Conservation (phyloP, 2,113 vertebrate species). For the Triplophysa rosa region DNA sequence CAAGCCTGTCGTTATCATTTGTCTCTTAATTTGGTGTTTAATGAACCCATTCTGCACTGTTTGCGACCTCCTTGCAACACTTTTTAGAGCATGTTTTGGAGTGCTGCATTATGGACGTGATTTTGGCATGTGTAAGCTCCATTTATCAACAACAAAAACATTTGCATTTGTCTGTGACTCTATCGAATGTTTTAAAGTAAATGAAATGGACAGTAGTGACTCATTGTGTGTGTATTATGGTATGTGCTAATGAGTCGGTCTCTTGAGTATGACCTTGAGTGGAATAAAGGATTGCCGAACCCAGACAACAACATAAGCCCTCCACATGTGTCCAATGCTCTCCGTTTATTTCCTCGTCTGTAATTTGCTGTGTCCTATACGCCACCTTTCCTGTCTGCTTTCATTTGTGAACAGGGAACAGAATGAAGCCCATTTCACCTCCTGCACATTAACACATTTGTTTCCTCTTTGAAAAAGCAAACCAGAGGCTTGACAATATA, state of each 20-base stretch:
- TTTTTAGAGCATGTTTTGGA: too few species aligned
- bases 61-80: too few species aligned
- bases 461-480: neutral
- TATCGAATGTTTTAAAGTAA: neutral
- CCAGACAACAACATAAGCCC: neutral
- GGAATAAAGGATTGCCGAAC: constrained; percentile 32
- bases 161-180: neutral
- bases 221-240: constrained; percentile 23
- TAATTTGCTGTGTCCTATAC: neutral
- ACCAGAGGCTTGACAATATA: neutral
- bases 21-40: too few species aligned
- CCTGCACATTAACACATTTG: constrained; percentile 1
- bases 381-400: constrained; percentile 37
- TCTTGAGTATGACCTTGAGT: constrained; percentile 53
- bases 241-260: constrained; percentile 11
- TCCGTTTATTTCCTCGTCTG: constrained; percentile 2
- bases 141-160: neutral
- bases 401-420: constrained; percentile 3
- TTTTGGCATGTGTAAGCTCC: too few species aligned
- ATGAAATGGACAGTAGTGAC: neutral
- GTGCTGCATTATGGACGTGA: too few species aligned
- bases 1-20: too few species aligned
- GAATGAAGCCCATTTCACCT: neutral
- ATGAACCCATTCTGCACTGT: too few species aligned
- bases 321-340: neutral